phyloP scores from a whole-genome alignment of 2,888 invertebrate species.

The Deroplatys truncata region DNA sequence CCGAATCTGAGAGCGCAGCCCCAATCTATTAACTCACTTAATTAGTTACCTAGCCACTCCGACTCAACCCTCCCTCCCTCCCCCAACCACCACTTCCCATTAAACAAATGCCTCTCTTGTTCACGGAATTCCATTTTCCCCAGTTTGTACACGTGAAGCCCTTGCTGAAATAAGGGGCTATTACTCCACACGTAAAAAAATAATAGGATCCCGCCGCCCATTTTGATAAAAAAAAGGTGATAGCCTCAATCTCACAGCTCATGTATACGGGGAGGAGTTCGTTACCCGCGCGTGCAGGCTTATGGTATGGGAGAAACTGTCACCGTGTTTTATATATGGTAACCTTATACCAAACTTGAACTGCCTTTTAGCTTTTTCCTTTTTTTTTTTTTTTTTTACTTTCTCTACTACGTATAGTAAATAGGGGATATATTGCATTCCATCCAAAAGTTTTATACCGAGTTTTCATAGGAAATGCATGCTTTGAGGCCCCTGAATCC shows the following conservation, averaged over 20 bases:
- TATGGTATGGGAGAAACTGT: too few relatives aligned
- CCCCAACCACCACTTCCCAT: neutral
- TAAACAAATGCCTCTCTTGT: neutral
- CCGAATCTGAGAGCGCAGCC: neutral
- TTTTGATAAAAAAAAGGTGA: neutral
- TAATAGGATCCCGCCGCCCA: neutral
- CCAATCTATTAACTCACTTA: neutral
- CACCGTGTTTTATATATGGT: too few relatives aligned
- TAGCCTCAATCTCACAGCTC: neutral
- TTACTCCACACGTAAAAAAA: slow-evolving; percentile 5
- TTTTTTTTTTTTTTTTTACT: too few relatives aligned
- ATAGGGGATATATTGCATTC: too few relatives aligned
- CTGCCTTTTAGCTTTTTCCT: too few relatives aligned
- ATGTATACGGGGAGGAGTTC: neutral
- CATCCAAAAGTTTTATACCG: too few relatives aligned
- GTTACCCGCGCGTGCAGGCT: neutral
- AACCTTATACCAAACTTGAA: too few relatives aligned
- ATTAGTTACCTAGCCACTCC: neutral
- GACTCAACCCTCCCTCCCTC: neutral
- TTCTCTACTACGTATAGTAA: too few relatives aligned
- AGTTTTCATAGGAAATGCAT: too few relatives aligned
- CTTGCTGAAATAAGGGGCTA: neutral
- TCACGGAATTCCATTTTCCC: neutral
- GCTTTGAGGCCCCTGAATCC: too few relatives aligned
- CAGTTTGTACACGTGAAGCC: neutral